Evolutionary conservation across 2,888 invertebrate species (phyloP).

Genomic region (Gisinianus flammeolus): DNA sequence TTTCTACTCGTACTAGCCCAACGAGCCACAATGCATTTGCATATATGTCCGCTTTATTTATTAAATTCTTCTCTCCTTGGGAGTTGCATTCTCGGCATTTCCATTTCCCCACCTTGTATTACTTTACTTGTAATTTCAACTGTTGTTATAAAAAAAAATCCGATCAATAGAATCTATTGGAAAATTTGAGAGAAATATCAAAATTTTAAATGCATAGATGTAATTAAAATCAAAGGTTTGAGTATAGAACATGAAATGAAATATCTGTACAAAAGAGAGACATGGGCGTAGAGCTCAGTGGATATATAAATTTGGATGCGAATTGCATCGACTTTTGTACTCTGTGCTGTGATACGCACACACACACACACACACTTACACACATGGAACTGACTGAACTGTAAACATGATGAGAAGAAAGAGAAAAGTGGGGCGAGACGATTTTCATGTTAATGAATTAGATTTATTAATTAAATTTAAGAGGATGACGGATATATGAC

Average conservation of each 20-base stretch:
- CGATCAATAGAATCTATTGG: no score
- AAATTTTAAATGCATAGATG: no score
- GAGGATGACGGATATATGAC: not conserved
- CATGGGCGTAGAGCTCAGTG: no score
- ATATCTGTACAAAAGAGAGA: no score
- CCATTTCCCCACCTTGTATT: slow-evolving; percentile 14
- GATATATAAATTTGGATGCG: slow-evolving; percentile 1
- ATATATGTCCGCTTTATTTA: slow-evolving; percentile 29
- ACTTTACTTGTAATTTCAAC: no score
- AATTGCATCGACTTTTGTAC: not conserved
- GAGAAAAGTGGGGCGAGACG: not conserved
- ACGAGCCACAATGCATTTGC: slow-evolving; percentile 2
- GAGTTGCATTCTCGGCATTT: slow-evolving; percentile 24
- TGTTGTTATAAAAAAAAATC: no score
- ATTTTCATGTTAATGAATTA: not conserved
- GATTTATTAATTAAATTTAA: not conserved
- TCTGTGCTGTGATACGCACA: not conserved
- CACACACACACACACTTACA: not conserved
- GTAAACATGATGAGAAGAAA: not conserved
- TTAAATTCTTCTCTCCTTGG: slow-evolving; percentile 31
- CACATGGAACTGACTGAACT: not conserved
- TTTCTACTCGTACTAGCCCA: not conserved
- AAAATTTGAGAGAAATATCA: no score
- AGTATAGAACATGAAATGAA: no score
- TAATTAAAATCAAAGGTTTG: no score